Conservation (phyloP, 2,113 vertebrate genomes). For the Salminus brasiliensis region DNA sequence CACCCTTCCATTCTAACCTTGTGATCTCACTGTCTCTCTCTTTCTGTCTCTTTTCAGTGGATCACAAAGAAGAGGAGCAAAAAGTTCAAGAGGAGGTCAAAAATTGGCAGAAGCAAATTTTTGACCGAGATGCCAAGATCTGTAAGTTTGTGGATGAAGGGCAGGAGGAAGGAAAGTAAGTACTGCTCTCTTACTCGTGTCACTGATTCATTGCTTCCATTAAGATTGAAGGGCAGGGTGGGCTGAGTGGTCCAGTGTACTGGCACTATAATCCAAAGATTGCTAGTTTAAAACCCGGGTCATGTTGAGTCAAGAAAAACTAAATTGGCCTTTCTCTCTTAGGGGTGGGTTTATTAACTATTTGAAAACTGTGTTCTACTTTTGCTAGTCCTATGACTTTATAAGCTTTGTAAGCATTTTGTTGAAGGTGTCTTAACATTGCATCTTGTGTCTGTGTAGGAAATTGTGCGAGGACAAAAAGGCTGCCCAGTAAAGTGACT, state of each 20-base stretch:
- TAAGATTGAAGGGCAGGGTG: too few relatives aligned
- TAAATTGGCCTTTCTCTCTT: too few relatives aligned
- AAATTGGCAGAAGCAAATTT: slow-evolving; percentile 61
- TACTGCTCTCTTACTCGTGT: neutral
- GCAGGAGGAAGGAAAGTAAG: slow-evolving; percentile 67
- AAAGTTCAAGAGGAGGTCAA: slow-evolving; percentile 52
- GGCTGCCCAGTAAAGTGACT: neutral
- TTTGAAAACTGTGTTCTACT: too few relatives aligned
- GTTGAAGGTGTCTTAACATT: neutral
- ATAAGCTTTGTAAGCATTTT: neutral
- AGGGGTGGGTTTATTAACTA: too few relatives aligned
- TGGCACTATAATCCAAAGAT: too few relatives aligned
- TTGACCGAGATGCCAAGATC: slow-evolving; percentile 66
- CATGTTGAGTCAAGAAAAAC: too few relatives aligned
- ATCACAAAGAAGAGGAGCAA: slow-evolving; percentile 47
- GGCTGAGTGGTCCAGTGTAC: too few relatives aligned
- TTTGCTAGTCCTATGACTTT: too few relatives aligned
- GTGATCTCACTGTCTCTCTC: neutral
- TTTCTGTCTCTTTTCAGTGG: slow-evolving; percentile 50
- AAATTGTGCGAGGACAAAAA: slow-evolving; percentile 28
- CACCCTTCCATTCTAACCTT: too few relatives aligned
- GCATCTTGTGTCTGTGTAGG: slow-evolving; percentile 38
- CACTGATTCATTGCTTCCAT: too few relatives aligned
- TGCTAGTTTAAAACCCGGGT: too few relatives aligned
- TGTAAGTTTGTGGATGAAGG: slow-evolving; percentile 66